Percentiles rank a stretch among this genome's conserved stretches.
Evolutionary conservation across 2,113 vertebrate species (phyloP).

Genomic region (Hippocampus guttulatus): DNA sequence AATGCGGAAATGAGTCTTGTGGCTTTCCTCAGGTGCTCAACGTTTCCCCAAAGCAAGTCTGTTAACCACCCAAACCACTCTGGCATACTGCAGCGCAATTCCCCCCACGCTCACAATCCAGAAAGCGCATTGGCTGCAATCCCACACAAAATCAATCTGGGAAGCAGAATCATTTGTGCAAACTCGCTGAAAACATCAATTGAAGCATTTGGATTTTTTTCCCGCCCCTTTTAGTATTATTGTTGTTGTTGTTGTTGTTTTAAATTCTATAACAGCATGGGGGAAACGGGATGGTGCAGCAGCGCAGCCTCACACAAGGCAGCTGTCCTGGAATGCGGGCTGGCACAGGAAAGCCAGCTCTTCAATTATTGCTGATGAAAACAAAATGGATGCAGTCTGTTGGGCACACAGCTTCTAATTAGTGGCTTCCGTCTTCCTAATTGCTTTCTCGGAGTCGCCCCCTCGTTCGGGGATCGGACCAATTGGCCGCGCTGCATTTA

Average conservation of each 20-base stretch:
- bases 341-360: conserved; percentile 42
- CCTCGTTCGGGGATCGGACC: conserved; percentile 52
- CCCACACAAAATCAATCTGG: conserved; percentile 56
- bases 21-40: conserved; percentile 65
- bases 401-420: conserved; percentile 74
- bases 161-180: conserved; percentile 61
- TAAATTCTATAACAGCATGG: conserved; percentile 31
- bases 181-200: conserved; percentile 51
- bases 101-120: conserved; percentile 55
- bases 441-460: conserved; percentile 62
- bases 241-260: conserved; percentile 29
- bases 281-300: conserved; percentile 12
- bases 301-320: conserved; percentile 52
- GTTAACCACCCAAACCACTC: conserved; percentile 68
- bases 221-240: not conserved
- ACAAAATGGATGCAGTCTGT: conserved; percentile 75
- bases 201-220: not conserved
- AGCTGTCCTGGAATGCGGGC: conserved; percentile 58
- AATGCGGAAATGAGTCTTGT: conserved; percentile 40
- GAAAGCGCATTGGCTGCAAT: conserved; percentile 55
- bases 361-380: conserved; percentile 70
- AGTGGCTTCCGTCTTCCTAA: conserved; percentile 75
- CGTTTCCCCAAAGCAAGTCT: conserved; percentile 62
- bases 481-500: conserved; percentile 64
- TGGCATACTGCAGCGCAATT: conserved; percentile 56